Evolutionary conservation across 2,888 invertebrate species (phyloP), one percentile per base, ranked within the genome.

Genomic region (Lasioglossum zephyrum): DNA sequence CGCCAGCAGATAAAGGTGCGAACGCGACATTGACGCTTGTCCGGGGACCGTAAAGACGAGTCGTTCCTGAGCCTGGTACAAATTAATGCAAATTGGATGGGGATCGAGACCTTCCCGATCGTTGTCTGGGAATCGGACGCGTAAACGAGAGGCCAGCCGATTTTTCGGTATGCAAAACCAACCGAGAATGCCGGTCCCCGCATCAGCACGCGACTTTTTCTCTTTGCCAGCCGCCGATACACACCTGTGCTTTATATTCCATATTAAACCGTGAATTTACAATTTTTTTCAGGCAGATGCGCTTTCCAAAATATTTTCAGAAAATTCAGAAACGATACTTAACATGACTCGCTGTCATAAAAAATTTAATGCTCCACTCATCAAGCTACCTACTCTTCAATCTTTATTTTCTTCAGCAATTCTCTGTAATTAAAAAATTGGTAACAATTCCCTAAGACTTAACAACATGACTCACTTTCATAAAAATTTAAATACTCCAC

Each of bases 81-180:
- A 86, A 86, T 57, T 69, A 82, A 86, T 86, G 86, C 86, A 86
- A 86, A 86, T 87, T 81, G 73, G 26, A 18, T 66, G 57, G 47
- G 57, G 60, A 31, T 73, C 60, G 60, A 66, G 44, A 53, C n/a
- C 73, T 77, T 86, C 76, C 49, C 47, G 86, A 75, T 31, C 73
- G 79, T 73, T 47, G 26, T 18, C 36, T 66, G 6, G 60, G 72
- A 86, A 77, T 85, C 77, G 63, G 53, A 60, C 72, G 81, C 86
- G 69, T 78, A 76, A 86, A 74, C 81, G 63, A 47, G 63, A 63
- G 63, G 22, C 16, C 69, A 82, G 77, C 77, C 84, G 39, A 39
- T 69, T 39, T 36, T 69, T 69, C 69, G 69, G 63, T 63, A 63
- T 63, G 63, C 63, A 63, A 63, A 63, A 63, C 63, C 31, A 63